Conservation (phyloP, 2,888 invertebrate species). For the Limnephilus rhombicus region DNA sequence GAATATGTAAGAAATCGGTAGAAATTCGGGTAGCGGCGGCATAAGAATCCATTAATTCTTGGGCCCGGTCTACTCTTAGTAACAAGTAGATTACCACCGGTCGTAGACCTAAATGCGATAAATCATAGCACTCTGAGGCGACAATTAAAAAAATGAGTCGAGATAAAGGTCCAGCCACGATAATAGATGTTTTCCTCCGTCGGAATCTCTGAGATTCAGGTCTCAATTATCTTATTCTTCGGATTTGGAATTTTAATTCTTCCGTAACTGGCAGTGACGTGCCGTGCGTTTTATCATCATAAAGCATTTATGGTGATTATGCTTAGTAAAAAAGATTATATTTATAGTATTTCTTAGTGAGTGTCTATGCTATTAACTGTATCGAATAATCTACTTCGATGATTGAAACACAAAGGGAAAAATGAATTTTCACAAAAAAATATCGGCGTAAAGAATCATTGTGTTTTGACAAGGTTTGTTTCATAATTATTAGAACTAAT, state of each 20-base stretch:
- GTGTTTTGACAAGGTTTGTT: too few species aligned
- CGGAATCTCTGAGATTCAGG: not conserved
- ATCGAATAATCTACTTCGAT: too few species aligned
- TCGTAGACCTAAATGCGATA: not conserved
- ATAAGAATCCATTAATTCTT: not conserved
- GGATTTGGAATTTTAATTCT: constrained; percentile 1
- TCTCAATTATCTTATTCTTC: not conserved
- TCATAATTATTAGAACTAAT: too few species aligned
- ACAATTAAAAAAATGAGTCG: constrained; percentile 35
- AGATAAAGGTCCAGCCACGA: constrained; percentile 1
- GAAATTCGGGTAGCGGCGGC: too few species aligned
- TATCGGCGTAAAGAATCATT: too few species aligned
- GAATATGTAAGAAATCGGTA: too few species aligned
- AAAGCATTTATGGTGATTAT: not conserved
- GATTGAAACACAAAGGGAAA: too few species aligned
- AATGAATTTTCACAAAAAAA: too few species aligned
- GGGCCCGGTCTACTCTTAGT: not conserved
- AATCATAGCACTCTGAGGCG: constrained; percentile 35
- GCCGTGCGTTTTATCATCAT: not conserved
- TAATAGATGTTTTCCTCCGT: not conserved
- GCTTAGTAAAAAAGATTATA: not conserved
- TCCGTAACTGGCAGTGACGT: not conserved
- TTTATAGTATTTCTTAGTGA: too few species aligned
- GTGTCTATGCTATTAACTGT: too few species aligned
- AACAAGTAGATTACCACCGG: not conserved